Evolutionary conservation across 1,140 invertebrate genomes (phyloP).

Genomic region (Whitmania pigra): DNA sequence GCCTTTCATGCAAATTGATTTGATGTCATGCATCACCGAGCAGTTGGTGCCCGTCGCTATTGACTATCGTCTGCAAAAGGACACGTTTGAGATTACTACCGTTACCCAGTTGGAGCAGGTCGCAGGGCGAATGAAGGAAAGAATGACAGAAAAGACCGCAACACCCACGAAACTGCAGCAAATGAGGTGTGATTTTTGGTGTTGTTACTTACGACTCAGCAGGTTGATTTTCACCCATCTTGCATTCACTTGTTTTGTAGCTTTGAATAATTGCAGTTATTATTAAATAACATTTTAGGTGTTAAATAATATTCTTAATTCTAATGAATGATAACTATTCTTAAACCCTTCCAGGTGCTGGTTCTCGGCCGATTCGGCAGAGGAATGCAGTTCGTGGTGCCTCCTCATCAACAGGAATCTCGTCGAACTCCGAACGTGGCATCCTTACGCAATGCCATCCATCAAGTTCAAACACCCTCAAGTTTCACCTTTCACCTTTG

Average conservation of each 20-base stretch:
- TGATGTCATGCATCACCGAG: constrained; percentile 8
- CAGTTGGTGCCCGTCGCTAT: not conserved
- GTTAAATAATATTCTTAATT: too few relatives aligned
- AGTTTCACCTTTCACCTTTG: not conserved
- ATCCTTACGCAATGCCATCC: not conserved
- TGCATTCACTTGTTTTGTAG: too few relatives aligned
- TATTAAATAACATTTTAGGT: too few relatives aligned
- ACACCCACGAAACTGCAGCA: too few relatives aligned
- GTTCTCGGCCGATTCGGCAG: not conserved
- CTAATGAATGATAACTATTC: not conserved
- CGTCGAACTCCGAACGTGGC: not conserved
- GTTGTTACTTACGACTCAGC: too few relatives aligned
- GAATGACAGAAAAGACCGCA: not conserved
- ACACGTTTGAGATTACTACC: not conserved
- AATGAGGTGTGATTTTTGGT: too few relatives aligned
- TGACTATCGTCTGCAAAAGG: not conserved
- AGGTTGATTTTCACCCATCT: too few relatives aligned
- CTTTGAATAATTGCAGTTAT: too few relatives aligned
- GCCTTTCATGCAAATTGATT: not conserved
- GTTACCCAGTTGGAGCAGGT: not conserved
- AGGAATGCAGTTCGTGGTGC: not conserved
- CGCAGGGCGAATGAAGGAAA: not conserved
- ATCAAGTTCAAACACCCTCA: not conserved
- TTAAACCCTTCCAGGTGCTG: not conserved
- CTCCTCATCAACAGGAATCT: not conserved